Evolutionary conservation across 2,888 invertebrate genomes (phyloP), one percentile per base, ranked within the genome.

Genomic region (Acholoe squamosa): DNA sequence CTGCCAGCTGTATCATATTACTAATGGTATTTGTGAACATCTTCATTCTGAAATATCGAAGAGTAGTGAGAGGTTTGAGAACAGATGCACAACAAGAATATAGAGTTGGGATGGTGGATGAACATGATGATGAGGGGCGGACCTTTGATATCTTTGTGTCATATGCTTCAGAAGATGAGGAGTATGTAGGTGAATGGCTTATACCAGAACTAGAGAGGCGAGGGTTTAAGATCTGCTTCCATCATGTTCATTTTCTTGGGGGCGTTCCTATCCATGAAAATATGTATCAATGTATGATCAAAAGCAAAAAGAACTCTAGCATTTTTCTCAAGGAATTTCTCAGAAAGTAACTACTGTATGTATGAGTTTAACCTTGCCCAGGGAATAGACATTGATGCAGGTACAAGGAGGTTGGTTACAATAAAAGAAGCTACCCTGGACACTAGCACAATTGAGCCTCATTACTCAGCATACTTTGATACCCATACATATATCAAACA

Each of bases 191-290:
- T 14, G 25, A 28, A 25, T 71, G 31, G 14, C 71, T 71, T 25
- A 71, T 71, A 1, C 71, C 71, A 3, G 16, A 25, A 71, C 71
- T 71, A n/a, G 71, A 71, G 31, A 28, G 28, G 25, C 0, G 25
- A n/a, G 71, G 71, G 14, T 28, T 71, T 28, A 71, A 71, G 14
- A 28, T 71, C 28, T 71, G 71, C 31, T 71, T 71, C 71, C 71
- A 71, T 16, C 71, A 28, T 71, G 71, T 71, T 7, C 71, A 71
- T 25, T 71, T 71, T 28, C 71, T n/a, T 14, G 71, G 28, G 3
- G 71, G 71, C 3, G 25, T n/a, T 3, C 31, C 71, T 14, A 71
- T 71, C 25, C 25, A 28, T 71, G 71, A 7, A 7, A 71, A 71
- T 16, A 71, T 71, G 31, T 16, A 25, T 14, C n/a, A 71, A 28